Evolutionary conservation across 2,888 invertebrate genomes (phyloP).

Genomic region (Antheraea assamensis): DNA sequence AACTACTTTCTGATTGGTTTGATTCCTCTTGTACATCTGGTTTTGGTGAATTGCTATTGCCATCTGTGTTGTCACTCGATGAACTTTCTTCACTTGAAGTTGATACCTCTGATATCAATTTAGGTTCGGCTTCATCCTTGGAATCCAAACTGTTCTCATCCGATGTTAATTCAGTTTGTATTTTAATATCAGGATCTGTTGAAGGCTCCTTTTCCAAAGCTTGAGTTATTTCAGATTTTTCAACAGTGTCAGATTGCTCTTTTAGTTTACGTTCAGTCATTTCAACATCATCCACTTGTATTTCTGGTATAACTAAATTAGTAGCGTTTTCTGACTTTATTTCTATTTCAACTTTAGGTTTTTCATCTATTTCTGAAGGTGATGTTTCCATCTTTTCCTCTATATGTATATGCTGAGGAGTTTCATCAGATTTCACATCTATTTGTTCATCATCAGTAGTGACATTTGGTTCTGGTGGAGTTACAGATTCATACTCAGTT

Average conservation of each 20-base stretch:
- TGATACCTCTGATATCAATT: conserved; percentile 63
- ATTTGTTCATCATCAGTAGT: conserved; percentile 44
- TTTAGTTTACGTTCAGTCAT: conserved; percentile 67
- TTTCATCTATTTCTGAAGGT: conserved; percentile 25
- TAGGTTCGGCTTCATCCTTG: conserved; percentile 66
- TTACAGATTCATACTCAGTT: conserved; percentile 61
- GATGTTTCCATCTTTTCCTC: conserved; percentile 42
- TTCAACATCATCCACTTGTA: conserved; percentile 72
- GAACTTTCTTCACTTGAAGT: conserved; percentile 76
- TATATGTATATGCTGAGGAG: conserved; percentile 32
- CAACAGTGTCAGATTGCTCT: conserved; percentile 49
- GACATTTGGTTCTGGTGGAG: conserved; percentile 59
- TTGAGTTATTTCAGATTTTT: conserved; percentile 38
- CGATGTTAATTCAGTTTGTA: conserved; percentile 41
- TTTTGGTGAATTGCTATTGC: conserved; percentile 74
- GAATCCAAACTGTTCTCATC: conserved; percentile 71
- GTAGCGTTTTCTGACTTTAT: conserved; percentile 27
- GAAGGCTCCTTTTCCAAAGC: conserved; percentile 36
- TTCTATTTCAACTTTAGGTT: conserved; percentile 43
- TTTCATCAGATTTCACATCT: conserved; percentile 40
- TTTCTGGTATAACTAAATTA: conserved; percentile 66
- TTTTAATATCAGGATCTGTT: conserved; percentile 41
- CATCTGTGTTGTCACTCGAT: conserved; percentile 74
- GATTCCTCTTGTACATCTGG: conserved; percentile 57
- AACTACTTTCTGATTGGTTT: conserved; percentile 45